phyloP scores from a whole-genome alignment of 37 sponge, comb jelly and placozoan species.

The Cladorhizidae sp. region DNA sequence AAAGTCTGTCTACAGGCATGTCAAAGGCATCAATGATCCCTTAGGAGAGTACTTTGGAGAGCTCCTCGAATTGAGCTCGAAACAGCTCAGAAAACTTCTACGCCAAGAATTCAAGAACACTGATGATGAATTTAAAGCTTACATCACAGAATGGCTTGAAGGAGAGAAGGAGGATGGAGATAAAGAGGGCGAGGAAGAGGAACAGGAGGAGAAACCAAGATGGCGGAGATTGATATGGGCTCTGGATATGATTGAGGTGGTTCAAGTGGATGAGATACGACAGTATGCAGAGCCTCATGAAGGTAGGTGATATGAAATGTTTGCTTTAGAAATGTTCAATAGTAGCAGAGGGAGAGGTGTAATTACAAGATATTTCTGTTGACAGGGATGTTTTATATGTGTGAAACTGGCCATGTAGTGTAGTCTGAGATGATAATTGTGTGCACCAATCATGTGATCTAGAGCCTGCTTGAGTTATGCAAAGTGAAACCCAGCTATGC shows the following conservation, averaged over 20 bases:
- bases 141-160: conserved; percentile 5
- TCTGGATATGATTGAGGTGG: conserved; percentile 3
- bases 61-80: not conserved
- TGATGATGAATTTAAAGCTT: conserved; percentile 8
- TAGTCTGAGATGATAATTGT: too few species aligned
- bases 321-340: too few species aligned
- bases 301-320: too few species aligned
- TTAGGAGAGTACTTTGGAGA: not conserved
- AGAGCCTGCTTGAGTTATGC: too few species aligned
- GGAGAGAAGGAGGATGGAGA: not conserved
- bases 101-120: not conserved
- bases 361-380: too few species aligned
- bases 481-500: too few species aligned
- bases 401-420: too few species aligned
- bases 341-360: too few species aligned
- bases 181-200: not conserved
- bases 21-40: not conserved
- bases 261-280: not conserved
- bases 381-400: too few species aligned
- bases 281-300: conserved; percentile 7
- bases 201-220: not conserved
- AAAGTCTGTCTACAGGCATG: not conserved
- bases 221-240: conserved; percentile 4
- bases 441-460: too few species aligned
- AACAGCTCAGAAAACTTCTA: not conserved